Evolutionary conservation across 64 coral and sea anemone genomes (phyloP), one percentile per base, ranked within the genome.

Genomic region (Dendronephthya gigantea): DNA sequence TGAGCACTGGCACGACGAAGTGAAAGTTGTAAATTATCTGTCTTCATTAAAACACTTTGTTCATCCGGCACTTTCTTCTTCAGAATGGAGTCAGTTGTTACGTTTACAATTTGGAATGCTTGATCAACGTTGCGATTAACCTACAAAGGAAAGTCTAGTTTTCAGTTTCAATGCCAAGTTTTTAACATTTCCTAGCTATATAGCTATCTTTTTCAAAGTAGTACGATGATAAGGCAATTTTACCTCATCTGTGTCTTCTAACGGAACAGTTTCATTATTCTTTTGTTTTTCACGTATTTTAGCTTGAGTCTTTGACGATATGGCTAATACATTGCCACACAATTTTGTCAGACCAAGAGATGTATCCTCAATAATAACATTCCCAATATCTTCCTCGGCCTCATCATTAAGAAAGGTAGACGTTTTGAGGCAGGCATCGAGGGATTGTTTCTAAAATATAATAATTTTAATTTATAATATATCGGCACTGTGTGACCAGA

Each of bases 341-440:
- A 88, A 88, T 36, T 29, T 34, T 2, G 90, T 68, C 45, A 83
- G 47, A 35, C 86, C 84, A 48, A 4, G 72, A 17, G 92, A 66
- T 32, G 84, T 85, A 1, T 86, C 83, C 36, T 93, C 88, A 75
- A 93, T 93, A 16, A 84, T 4, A 74, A 81, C 81, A 28, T 88
- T 88, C 14, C 87, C 92, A 23, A 84, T 88, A 31, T 85, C 92
- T 27, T 72, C 59, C 36, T 30, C 4, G 29, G 92, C 45, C 36
- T 87, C 58, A 48, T 55, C 9, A 9, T 36, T 50, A 15, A 93
- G 33, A 15, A 39, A 69, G 1, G 56, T 17, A 32, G 81, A 83
- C 30, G 89, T 38, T 32, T 79, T 79, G 11, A 49, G 62, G 27
- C 45, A 87, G 36, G 87, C 33, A 34, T 84, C 72, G 8, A 66